Base-by-base conservation (phyloP, 1,140 invertebrate genomes). In the Hyles vespertilio region DNA sequence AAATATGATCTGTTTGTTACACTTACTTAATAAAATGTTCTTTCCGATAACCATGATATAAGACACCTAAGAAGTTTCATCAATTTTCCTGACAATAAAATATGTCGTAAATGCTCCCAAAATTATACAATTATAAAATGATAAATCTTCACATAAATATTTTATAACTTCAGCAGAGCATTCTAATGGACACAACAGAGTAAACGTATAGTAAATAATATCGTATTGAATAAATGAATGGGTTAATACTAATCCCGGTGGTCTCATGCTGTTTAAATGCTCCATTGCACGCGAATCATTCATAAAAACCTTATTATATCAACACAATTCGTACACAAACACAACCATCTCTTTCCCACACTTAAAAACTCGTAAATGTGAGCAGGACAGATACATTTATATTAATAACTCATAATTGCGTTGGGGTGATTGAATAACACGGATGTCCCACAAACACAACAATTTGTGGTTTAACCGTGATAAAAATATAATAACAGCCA, bases 261-360 rank as follows among this genome's bases (percentile, higher is more conserved):
- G 47, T 48, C n/a, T 22, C n/a, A 48, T 56, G 9, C 36, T 43
- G 45, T 59, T 58, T 49, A 65, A 70, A 63, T 53, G 61, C n/a
- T 51, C 47, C 32, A 55, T 68, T 49, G 61, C 77, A 77, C 75
- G 75, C 69, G 56, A 77, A 40, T 61, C 62, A 70, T 75, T 70
- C 47, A 53, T 44, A 33, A 61, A 56, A 56, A n/a, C 5, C 10
- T 5, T 5, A 40, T 40, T 40, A 40, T 5, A 5, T 40, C 36
- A 22, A 22, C 22, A 22, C 22, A 22, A 22, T 22, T 22, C 22
- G 22, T 40, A 40, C 36, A 1, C 36, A 40, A 40, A 40, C 8
- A 40, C 36, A 5, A 8, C 36, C 8, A 40, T 40, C 36, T 40
- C 36, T 3, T 34, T 33, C 33, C 32, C 50, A 34, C 32, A 10